phyloP scores from a whole-genome alignment of 1,140 invertebrate species.

The Drosophila pseudoananassae region DNA sequence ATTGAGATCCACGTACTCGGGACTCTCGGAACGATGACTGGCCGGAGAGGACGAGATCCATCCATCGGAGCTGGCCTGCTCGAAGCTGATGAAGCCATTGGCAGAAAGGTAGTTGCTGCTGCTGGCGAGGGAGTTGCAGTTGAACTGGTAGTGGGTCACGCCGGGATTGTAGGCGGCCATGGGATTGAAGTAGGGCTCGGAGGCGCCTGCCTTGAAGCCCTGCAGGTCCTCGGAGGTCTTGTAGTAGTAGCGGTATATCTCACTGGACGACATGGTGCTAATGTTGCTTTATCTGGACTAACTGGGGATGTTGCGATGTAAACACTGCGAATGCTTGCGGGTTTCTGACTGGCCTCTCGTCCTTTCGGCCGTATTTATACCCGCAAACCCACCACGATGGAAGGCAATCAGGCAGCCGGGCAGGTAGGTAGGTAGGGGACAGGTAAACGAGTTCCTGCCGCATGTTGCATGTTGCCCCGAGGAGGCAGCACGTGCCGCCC shows the following conservation, averaged over 20 bases:
- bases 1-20: conserved; percentile 84
- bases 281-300: neutral
- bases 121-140: conserved; percentile 66
- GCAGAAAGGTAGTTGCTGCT: conserved; percentile 68
- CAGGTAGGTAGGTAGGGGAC: conserved; percentile 52
- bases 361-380: conserved; percentile 71
- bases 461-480: neutral
- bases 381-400: conserved; percentile 52
- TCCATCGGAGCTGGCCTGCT: conserved; percentile 85
- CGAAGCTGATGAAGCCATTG: conserved; percentile 78
- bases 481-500: conserved; percentile 66
- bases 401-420: neutral
- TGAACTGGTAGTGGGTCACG: conserved; percentile 69
- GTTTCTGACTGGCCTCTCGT: conserved; percentile 62
- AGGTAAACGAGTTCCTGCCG: conserved; percentile 68
- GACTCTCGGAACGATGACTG: conserved; percentile 86
- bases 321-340: conserved; percentile 53
- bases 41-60: conserved; percentile 87
- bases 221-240: conserved; percentile 82
- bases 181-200: conserved; percentile 76
- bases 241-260: conserved; percentile 82
- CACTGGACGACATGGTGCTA: conserved; percentile 73
- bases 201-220: conserved; percentile 62
- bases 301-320: conserved; percentile 5
- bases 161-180: conserved; percentile 79